A percentile compares a stretch with the other conserved stretches of the same genome.
Conservation (phyloP, 2,797 vertebrate species). For the Loris lydekkerianus region DNA sequence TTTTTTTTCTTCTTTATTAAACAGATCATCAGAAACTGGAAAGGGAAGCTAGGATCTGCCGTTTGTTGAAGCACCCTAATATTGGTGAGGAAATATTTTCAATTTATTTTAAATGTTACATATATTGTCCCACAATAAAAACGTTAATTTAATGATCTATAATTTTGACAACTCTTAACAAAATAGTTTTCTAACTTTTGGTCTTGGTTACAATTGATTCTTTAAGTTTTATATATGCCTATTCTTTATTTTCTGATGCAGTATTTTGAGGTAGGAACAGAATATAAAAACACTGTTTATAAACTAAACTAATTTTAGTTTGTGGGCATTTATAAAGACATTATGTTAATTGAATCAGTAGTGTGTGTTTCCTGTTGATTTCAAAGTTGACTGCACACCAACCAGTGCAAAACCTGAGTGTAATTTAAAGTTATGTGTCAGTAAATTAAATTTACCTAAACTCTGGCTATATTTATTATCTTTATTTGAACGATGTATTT, state of each 20-base stretch:
- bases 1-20: constrained; percentile 12
- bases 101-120: background rate
- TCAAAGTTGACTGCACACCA: background rate
- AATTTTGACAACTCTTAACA: background rate
- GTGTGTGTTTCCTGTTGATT: background rate
- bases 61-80: constrained; percentile 96
- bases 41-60: constrained; percentile 97
- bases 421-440: background rate
- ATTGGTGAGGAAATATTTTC: constrained; percentile 91
- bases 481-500: background rate
- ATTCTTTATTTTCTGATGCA: background rate
- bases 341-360: background rate
- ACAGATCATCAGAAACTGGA: constrained; percentile 99
- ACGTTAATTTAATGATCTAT: background rate
- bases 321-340: background rate
- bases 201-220: constrained; percentile 15
- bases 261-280: background rate
- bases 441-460: background rate
- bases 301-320: background rate
- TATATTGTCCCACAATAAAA: background rate
- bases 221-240: background rate
- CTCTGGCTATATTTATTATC: background rate
- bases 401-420: background rate
- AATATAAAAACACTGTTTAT: background rate
- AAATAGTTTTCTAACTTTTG: background rate